Conservation (phyloP, 2,888 invertebrate genomes). For the Selenia dentaria region DNA sequence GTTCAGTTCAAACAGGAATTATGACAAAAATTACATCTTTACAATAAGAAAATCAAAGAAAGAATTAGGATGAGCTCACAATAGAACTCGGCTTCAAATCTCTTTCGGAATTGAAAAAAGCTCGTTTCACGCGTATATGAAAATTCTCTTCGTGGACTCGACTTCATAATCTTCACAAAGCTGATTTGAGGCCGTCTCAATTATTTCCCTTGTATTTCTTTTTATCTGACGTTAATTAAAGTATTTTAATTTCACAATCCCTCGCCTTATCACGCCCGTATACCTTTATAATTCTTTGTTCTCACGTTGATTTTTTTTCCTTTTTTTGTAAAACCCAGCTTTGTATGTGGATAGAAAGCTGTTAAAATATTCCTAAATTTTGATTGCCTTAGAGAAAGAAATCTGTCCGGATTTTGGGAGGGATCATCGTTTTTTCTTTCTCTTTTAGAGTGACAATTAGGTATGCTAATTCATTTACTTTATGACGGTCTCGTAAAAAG, state of each 20-base stretch:
- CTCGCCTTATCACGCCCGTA: constrained; percentile 41
- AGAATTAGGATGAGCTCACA: constrained; percentile 53
- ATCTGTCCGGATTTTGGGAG: constrained; percentile 62
- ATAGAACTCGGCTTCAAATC: constrained; percentile 47
- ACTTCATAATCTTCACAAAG: constrained; percentile 51
- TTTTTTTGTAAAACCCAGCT: constrained; percentile 58
- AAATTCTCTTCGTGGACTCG: constrained; percentile 45
- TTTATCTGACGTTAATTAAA: constrained; percentile 63
- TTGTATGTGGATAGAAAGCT: constrained; percentile 64
- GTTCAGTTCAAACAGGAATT: constrained; percentile 4
- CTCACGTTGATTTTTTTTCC: constrained; percentile 45
- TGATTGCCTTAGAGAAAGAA: constrained; percentile 75
- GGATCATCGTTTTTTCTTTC: constrained; percentile 68
- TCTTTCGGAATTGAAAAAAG: constrained; percentile 50
- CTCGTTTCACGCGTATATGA: constrained; percentile 60
- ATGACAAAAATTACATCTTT: constrained; percentile 40
- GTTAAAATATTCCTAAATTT: constrained; percentile 73
- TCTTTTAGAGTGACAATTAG: constrained; percentile 74
- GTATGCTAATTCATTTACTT: constrained; percentile 79
- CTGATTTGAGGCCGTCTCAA: constrained; percentile 52
- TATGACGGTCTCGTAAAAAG: constrained; percentile 68
- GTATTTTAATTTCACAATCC: constrained; percentile 58
- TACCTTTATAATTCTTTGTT: constrained; percentile 56
- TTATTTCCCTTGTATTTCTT: constrained; percentile 48
- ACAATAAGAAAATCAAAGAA: constrained; percentile 52